Base-by-base conservation (phyloP, 2,888 invertebrate species). In the Torymus aiolomorphi region DNA sequence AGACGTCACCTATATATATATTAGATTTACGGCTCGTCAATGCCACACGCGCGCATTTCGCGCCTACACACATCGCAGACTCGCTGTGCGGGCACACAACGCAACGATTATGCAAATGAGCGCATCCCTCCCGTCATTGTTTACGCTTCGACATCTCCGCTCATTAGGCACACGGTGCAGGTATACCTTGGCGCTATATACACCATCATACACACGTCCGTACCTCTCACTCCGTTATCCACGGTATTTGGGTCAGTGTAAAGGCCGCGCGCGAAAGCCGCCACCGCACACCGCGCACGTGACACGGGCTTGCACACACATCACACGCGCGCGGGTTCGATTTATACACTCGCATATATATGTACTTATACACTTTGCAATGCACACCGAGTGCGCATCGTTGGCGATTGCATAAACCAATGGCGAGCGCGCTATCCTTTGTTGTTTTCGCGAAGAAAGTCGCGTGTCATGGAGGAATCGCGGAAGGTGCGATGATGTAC, bases 161-260 rank as follows among this genome's bases (percentile, higher is more conserved):
- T 42, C 42, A 42, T 42, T 42, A 42, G 8, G 42, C 8, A 42
- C 42, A 42, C 42, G 42, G 42, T 42, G 42, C 42, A 42, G 42
- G 42, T 42, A 42, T 8, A 42, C 42, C 42, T 42, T 42, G 42
- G 42, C 42, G 42, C 42, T 42, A 42, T 42, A 31, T 31, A 42
- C 8, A 10, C 42, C 42, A 5, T 11, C 42, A 12, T 14, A 51
- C 10, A 12, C n/a, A n/a, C n/a, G n/a, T n/a, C n/a, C n/a, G n/a
- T n/a, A n/a, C 69, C 70, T 65, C 76, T 73, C 74, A 49, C 80
- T 80, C 83, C 83, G 86, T 85, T 85, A 86, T 85, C 85, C 78
- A 76, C 76, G 82, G 84, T 85, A 89, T 88, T 87, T 89, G 83
- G 89, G 89, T 89, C 89, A 89, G 88, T 89, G 89, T 89, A 89